These are phyloP conservation scores for Cochlearius cochlearius DNA, from an alignment of 2,113 vertebrate species.

Conservation along the genomic window DNA sequence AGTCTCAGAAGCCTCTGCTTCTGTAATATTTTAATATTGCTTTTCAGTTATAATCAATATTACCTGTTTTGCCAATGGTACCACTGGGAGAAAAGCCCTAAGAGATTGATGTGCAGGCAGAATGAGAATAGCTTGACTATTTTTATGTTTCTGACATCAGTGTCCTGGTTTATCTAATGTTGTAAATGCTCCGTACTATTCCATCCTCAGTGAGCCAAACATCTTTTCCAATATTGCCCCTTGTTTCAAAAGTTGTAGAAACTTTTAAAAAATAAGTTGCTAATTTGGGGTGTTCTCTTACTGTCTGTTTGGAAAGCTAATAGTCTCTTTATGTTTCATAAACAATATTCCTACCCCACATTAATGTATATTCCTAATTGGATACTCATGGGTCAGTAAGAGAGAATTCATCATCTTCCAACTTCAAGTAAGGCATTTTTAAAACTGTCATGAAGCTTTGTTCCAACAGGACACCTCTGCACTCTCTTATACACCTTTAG, in stretches of 20 bases:
- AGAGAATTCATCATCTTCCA: neutral
- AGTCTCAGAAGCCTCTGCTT: neutral
- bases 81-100: neutral
- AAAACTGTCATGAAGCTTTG: neutral
- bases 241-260: neutral
- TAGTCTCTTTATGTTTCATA: neutral
- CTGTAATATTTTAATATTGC: neutral
- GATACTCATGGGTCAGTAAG: neutral
- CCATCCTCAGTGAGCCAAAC: neutral
- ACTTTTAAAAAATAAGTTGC: neutral
- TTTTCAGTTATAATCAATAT: neutral
- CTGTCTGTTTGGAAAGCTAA: neutral
- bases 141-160: slow-evolving; percentile 27
- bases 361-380: neutral
- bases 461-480: neutral
- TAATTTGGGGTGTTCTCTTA: neutral
- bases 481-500: neutral
- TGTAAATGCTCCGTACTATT: neutral
- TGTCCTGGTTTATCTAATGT: neutral
- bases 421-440: neutral
- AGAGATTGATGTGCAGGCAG: neutral
- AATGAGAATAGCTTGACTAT: neutral
- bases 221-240: neutral
- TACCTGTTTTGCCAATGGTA: neutral
- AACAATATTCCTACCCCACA: neutral